Evolutionary conservation across 2,113 vertebrate species (phyloP).

Genomic region (Ptilonorhynchus violaceus): DNA sequence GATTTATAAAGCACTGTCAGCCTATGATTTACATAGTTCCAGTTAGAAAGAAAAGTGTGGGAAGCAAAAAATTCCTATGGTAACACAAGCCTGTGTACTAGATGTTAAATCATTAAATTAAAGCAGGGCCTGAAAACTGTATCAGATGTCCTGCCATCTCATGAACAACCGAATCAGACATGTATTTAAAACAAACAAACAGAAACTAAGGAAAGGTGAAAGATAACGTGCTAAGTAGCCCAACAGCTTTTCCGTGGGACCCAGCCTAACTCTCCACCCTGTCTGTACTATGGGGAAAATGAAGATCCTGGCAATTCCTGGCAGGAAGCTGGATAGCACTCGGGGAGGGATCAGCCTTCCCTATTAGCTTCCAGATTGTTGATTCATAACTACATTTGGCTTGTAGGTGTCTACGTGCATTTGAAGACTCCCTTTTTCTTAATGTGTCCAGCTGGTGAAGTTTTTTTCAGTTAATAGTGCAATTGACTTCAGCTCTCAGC

Average conservation of each 20-base stretch:
- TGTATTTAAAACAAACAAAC: slow-evolving; percentile 12
- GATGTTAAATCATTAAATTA: slow-evolving; percentile 19
- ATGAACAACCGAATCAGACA: not conserved
- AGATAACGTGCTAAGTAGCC: not conserved
- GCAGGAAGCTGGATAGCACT: not conserved
- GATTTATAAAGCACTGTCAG: slow-evolving; percentile 4
- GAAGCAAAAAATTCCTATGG: not conserved
- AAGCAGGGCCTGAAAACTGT: not conserved
- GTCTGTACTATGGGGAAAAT: not conserved
- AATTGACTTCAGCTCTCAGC: not conserved
- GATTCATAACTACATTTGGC: not conserved
- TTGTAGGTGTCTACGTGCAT: not conserved
- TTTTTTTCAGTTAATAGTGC: not conserved
- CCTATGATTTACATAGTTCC: slow-evolving; percentile 23
- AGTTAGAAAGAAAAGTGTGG: slow-evolving; percentile 1
- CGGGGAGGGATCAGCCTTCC: not conserved
- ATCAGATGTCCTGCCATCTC: slow-evolving; percentile 17
- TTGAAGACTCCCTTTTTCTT: not conserved
- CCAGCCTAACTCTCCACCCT: not conserved
- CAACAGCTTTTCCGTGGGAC: not conserved
- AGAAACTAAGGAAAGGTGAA: not conserved
- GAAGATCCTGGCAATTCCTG: not conserved
- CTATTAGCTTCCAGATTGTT: not conserved
- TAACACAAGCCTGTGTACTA: not conserved
- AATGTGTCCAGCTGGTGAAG: not conserved